A percentile compares a stretch with the other conserved stretches of the same genome.
These are phyloP conservation scores for Pseudochaenichthys georgianus DNA, from an alignment of 2,797 vertebrate genomes.

Conservation along the genomic window DNA sequence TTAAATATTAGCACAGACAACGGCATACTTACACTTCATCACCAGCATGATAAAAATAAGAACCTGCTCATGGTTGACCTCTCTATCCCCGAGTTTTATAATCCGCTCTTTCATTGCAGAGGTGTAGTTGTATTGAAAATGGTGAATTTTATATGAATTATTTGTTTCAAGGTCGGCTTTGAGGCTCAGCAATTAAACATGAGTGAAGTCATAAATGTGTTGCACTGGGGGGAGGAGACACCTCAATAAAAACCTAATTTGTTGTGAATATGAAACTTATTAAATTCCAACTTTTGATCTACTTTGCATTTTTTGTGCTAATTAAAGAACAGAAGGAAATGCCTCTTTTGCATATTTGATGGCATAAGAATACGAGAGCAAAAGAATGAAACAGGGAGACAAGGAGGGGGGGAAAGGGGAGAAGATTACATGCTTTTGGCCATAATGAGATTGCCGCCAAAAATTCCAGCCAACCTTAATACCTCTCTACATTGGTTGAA, in stretches of 20 bases:
- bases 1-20: slow-evolving; percentile 29
- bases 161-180: slow-evolving; percentile 63
- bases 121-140: slow-evolving; percentile 10
- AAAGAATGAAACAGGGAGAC: slow-evolving; percentile 44
- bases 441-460: slow-evolving; percentile 67
- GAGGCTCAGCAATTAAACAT: slow-evolving; percentile 42
- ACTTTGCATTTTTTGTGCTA: slow-evolving; percentile 72
- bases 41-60: slow-evolving; percentile 1
- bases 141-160: slow-evolving; percentile 18
- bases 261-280: slow-evolving; percentile 68
- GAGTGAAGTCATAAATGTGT: slow-evolving; percentile 42
- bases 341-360: slow-evolving; percentile 70
- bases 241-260: slow-evolving; percentile 57
- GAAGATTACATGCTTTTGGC: slow-evolving; percentile 62
- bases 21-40: slow-evolving; percentile 18
- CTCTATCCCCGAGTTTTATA: slow-evolving; percentile 10
- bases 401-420: slow-evolving; percentile 35
- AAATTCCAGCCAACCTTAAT: slow-evolving; percentile 55
- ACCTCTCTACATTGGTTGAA: slow-evolving; percentile 55
- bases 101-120: slow-evolving; percentile 20
- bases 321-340: slow-evolving; percentile 64
- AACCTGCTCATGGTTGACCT: slow-evolving; percentile 19
- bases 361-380: slow-evolving; percentile 35
- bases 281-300: slow-evolving; percentile 70
- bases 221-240: slow-evolving; percentile 17